These are phyloP conservation scores for Eptesicus fuscus DNA, from an alignment of 2,113 vertebrate genomes.

Conservation along the genomic window DNA sequence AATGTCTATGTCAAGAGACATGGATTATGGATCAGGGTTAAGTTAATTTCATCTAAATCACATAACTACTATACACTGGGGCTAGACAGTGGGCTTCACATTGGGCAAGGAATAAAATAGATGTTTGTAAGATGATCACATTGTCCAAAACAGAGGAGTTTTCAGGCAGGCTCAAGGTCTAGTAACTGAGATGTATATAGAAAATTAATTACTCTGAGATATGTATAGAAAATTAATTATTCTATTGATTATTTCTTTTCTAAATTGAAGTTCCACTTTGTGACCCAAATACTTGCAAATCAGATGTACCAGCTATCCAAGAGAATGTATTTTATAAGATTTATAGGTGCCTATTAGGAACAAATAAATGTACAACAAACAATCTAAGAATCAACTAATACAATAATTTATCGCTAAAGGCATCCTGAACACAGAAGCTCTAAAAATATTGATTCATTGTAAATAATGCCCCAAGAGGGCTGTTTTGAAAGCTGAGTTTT, in stretches of 20 bases:
- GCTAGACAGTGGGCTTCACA: background rate
- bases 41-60: background rate
- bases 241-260: background rate
- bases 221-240: background rate
- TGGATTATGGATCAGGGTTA: background rate
- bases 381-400: constrained; percentile 22
- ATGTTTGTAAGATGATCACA: background rate
- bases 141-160: background rate
- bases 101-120: background rate
- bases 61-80: background rate
- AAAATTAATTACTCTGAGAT: background rate
- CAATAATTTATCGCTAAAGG: background rate
- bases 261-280: constrained; percentile 22
- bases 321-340: background rate
- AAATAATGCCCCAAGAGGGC: background rate
- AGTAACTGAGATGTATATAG: background rate
- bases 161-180: background rate
- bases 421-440: background rate
- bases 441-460: background rate
- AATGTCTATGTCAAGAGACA: background rate
- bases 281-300: constrained; percentile 40
- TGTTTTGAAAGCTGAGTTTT: background rate
- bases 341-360: constrained; percentile 6
- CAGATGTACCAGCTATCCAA: background rate
- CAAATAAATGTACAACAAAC: constrained; percentile 32